phyloP scores from a whole-genome alignment of 2,888 invertebrate species.

The Caenorhabditis sp. region DNA sequence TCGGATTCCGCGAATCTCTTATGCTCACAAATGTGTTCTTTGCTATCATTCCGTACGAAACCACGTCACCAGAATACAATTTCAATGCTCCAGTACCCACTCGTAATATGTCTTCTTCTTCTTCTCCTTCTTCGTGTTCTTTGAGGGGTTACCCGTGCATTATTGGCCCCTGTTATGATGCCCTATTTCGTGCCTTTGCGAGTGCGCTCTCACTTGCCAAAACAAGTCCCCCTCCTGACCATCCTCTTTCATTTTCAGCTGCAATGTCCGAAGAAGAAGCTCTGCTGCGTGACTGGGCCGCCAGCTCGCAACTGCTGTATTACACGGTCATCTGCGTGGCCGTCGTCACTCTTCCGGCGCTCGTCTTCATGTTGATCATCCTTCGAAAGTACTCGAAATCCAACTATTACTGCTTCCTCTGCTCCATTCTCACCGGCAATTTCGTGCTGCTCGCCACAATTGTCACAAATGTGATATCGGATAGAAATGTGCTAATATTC shows the following conservation, averaged over 20 bases:
- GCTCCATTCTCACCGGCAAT: constrained; percentile 61
- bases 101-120: too few relatives aligned
- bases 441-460: constrained; percentile 57
- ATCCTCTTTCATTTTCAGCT: too few relatives aligned
- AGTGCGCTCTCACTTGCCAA: not conserved
- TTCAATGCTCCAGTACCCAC: too few relatives aligned
- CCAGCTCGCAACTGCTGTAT: constrained; percentile 43
- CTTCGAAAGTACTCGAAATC: constrained; percentile 31
- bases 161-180: not conserved
- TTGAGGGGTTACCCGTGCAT: not conserved
- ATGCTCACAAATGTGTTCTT: too few relatives aligned
- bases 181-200: too few relatives aligned
- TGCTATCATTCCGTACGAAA: too few relatives aligned
- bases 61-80: too few relatives aligned
- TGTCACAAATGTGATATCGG: constrained; percentile 55
- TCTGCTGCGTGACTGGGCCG: constrained; percentile 32
- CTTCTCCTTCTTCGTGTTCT: not conserved
- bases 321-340: constrained; percentile 47
- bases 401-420: constrained; percentile 59
- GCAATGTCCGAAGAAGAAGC: constrained; percentile 17
- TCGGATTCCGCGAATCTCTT: too few relatives aligned
- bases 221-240: constrained; percentile 1
- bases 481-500: constrained; percentile 34
- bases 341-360: constrained; percentile 36
- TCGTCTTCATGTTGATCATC: constrained; percentile 23